Evolutionary conservation across 2,797 vertebrate species (phyloP).

Genomic region (Podarcis siculus): DNA sequence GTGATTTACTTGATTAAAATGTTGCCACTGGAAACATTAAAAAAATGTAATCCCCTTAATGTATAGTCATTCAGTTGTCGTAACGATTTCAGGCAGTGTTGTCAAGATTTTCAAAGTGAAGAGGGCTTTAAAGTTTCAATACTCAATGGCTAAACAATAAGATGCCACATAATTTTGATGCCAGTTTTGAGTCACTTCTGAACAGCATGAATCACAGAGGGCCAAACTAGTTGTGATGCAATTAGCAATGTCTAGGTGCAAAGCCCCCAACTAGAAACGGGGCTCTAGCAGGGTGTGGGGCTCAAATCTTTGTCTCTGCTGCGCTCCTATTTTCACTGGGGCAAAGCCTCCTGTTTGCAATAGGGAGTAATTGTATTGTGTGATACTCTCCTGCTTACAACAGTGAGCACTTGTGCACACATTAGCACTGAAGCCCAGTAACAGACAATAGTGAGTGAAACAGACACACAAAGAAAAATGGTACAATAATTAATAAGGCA

Average conservation of each 20-base stretch:
- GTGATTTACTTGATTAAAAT: constrained; percentile 28
- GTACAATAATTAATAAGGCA: too few species aligned
- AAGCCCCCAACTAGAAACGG: neutral
- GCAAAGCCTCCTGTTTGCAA: neutral
- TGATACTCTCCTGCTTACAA: too few species aligned
- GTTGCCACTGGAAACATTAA: neutral
- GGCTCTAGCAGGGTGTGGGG: neutral
- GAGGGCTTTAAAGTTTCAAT: neutral
- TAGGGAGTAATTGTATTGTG: too few species aligned
- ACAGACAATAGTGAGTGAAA: too few species aligned
- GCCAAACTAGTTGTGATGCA: neutral
- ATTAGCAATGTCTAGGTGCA: neutral
- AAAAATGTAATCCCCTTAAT: constrained; percentile 6
- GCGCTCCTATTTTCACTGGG: neutral
- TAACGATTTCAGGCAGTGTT: neutral
- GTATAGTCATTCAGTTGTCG: neutral
- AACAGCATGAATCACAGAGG: neutral
- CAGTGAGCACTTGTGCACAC: too few species aligned
- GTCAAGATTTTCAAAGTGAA: constrained; percentile 2
- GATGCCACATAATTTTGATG: neutral
- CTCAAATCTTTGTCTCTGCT: neutral
- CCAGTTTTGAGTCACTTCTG: neutral
- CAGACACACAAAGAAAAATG: too few species aligned
- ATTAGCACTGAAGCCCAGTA: too few species aligned
- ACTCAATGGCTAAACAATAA: neutral